Percentiles rank a stretch among this genome's conserved stretches.
Evolutionary conservation across 2,888 invertebrate genomes (phyloP).

Genomic region (Smittia aterrima): DNA sequence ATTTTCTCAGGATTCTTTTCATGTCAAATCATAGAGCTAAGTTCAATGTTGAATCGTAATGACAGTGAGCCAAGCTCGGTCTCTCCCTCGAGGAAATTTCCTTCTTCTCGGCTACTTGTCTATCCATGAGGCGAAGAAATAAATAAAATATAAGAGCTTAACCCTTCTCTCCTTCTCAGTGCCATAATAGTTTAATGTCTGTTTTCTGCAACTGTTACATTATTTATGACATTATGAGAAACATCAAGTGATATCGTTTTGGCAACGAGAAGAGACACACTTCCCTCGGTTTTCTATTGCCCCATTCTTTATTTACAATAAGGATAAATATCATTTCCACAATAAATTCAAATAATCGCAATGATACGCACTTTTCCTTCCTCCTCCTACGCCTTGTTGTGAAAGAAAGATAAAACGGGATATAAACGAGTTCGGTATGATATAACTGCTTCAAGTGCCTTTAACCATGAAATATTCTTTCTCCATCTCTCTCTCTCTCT

Average conservation of each 20-base stretch:
- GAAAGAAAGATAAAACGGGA: too few relatives aligned
- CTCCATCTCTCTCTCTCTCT: too few relatives aligned
- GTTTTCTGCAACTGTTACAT: constrained; percentile 36
- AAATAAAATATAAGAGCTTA: neutral
- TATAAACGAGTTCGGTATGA: constrained; percentile 21
- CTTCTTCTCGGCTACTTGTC: too few relatives aligned
- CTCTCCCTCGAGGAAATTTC: too few relatives aligned
- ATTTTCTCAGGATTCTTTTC: too few relatives aligned
- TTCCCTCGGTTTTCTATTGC: neutral
- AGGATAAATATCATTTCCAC: constrained; percentile 6
- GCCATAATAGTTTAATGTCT: constrained; percentile 35
- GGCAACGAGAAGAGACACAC: neutral
- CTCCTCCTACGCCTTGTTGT: neutral
- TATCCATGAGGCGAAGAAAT: neutral
- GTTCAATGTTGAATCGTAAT: too few relatives aligned
- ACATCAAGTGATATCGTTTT: constrained; percentile 28
- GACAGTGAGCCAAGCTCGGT: too few relatives aligned
- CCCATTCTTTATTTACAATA: constrained; percentile 2
- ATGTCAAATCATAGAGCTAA: too few relatives aligned
- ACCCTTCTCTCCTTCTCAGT: neutral
- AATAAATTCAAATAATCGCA: constrained; percentile 39
- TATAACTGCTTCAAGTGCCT: constrained; percentile 25
- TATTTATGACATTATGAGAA: constrained; percentile 23
- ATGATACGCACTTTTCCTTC: constrained; percentile 34
- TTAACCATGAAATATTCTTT: neutral